These are phyloP conservation scores for Hylaeus anthracinus DNA, from an alignment of 1,140 invertebrate genomes.

Conservation along the genomic window DNA sequence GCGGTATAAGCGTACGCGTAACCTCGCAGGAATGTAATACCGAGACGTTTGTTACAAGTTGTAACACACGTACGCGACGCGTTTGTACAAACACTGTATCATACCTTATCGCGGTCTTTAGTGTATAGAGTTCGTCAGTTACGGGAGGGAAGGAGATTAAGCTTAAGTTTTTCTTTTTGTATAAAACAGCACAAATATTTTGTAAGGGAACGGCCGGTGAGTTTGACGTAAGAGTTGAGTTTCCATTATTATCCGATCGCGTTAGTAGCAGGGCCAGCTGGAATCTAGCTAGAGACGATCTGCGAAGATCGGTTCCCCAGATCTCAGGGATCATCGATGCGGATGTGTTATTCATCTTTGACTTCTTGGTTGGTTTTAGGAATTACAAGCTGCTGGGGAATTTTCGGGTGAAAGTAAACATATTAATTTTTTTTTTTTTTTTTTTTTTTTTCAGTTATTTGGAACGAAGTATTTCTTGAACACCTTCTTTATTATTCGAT, in stretches of 20 bases:
- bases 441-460: too few relatives aligned
- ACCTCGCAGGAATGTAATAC: conserved; percentile 37
- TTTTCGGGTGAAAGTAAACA: too few relatives aligned
- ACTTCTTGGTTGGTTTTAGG: background rate
- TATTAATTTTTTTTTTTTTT: too few relatives aligned
- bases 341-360: background rate
- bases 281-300: conserved; percentile 24
- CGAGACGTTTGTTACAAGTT: conserved; percentile 41
- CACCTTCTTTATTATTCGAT: too few relatives aligned
- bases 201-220: conserved; percentile 36
- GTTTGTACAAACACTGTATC: conserved; percentile 70
- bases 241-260: conserved; percentile 36
- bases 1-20: conserved; percentile 24
- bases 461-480: too few relatives aligned
- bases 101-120: conserved; percentile 54
- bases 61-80: conserved; percentile 24
- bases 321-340: background rate
- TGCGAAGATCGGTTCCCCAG: conserved; percentile 17
- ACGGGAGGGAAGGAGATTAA: conserved; percentile 27
- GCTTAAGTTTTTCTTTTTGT: conserved; percentile 61
- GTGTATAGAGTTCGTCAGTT: conserved; percentile 39
- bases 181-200: conserved; percentile 66
- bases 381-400: too few relatives aligned
- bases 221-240: conserved; percentile 36
- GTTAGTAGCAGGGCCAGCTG: conserved; percentile 13